A percentile compares a stretch with the other conserved stretches of the same genome.
Conservation (phyloP, 1,140 invertebrate species). For the Mizuhopecten yessoensis region DNA sequence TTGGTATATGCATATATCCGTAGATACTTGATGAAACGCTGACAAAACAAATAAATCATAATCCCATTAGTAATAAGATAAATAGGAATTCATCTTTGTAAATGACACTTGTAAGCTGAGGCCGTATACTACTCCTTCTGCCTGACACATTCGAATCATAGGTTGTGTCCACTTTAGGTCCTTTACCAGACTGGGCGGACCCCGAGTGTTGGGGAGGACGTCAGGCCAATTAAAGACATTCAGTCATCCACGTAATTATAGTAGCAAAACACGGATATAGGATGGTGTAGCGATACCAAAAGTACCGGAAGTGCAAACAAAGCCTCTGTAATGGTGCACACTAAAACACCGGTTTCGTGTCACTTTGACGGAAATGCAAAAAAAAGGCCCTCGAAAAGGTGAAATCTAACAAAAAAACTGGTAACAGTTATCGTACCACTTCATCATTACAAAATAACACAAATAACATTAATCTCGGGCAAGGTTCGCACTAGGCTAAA, state of each 20-base stretch:
- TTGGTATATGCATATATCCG: background rate
- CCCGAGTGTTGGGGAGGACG: background rate
- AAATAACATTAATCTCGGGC: too few species aligned
- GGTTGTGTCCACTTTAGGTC: conserved; percentile 17
- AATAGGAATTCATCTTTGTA: background rate
- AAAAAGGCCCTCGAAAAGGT: too few species aligned
- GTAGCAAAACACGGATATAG: background rate
- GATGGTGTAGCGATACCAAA: background rate
- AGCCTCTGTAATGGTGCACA: background rate
- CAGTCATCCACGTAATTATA: background rate
- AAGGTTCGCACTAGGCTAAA: too few species aligned
- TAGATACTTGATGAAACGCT: background rate
- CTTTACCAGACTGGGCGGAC: background rate
- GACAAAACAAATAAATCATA: conserved; percentile 20
- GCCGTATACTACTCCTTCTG: background rate
- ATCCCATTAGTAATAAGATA: background rate
- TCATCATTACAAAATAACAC: too few species aligned
- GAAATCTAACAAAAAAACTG: too few species aligned
- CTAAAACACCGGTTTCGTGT: too few species aligned
- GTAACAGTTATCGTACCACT: too few species aligned
- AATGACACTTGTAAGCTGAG: background rate
- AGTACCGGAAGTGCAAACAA: background rate
- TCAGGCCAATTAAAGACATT: background rate
- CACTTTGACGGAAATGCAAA: too few species aligned
- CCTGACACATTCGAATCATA: conserved; percentile 27